Percentiles rank a stretch among this genome's conserved stretches.
Evolutionary conservation across 2,888 invertebrate species (phyloP).

Genomic region (Cheilosia grossa): DNA sequence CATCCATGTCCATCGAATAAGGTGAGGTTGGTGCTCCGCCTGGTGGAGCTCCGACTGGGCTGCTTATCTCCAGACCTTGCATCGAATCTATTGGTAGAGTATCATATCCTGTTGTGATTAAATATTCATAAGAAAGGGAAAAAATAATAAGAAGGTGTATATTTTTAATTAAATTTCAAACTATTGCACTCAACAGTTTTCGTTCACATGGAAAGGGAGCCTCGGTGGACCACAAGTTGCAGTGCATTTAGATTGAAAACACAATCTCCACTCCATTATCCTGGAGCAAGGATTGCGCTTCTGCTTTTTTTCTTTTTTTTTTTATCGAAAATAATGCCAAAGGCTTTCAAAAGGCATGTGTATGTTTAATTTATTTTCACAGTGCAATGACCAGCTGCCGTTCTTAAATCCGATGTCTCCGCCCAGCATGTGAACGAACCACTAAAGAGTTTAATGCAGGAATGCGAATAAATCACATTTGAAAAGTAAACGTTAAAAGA

Average conservation of each 20-base stretch:
- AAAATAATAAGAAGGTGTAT: slow-evolving; percentile 21
- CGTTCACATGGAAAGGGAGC: slow-evolving; percentile 36
- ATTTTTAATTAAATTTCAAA: slow-evolving; percentile 26
- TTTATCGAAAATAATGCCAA: slow-evolving; percentile 15
- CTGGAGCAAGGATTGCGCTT: background rate
- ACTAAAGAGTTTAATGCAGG: slow-evolving; percentile 20
- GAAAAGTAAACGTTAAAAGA: slow-evolving; percentile 9
- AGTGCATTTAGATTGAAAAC: too few relatives aligned
- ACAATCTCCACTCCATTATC: background rate
- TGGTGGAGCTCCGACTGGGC: slow-evolving; percentile 82
- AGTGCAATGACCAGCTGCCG: slow-evolving; percentile 35
- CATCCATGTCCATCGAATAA: slow-evolving; percentile 96
- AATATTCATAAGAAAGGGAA: slow-evolving; percentile 46
- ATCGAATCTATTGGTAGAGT: slow-evolving; percentile 98
- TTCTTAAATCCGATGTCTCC: slow-evolving; percentile 11
- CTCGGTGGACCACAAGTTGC: background rate
- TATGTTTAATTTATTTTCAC: slow-evolving; percentile 2
- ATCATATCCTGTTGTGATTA: slow-evolving; percentile 91
- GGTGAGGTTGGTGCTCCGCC: slow-evolving; percentile 83
- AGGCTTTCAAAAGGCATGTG: slow-evolving; percentile 6
- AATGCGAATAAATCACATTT: background rate
- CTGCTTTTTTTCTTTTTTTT: background rate
- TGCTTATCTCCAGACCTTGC: slow-evolving; percentile 96
- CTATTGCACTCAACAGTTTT: slow-evolving; percentile 31
- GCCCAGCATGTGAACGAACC: slow-evolving; percentile 40